A percentile compares a stretch with the other conserved stretches of the same genome.
phyloP scores from a whole-genome alignment of 2,888 invertebrate species.

The Acleris emargana region DNA sequence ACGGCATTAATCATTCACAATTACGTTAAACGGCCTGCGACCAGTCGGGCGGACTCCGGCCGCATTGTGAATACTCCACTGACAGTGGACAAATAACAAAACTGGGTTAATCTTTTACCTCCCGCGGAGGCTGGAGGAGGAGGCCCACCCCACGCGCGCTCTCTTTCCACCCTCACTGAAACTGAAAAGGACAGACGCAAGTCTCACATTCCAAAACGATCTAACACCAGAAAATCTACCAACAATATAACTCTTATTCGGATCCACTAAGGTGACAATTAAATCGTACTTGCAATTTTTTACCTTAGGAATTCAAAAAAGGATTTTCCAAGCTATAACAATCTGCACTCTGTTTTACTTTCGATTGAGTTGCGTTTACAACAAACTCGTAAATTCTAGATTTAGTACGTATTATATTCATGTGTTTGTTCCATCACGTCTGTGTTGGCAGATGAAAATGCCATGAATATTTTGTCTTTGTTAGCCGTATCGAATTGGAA shows the following conservation, averaged over 20 bases:
- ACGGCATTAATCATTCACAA: slow-evolving; percentile 82
- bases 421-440: slow-evolving; percentile 80
- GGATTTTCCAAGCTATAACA: slow-evolving; percentile 63
- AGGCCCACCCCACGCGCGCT: slow-evolving; percentile 67
- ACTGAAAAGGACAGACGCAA: slow-evolving; percentile 66
- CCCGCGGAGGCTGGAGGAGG: slow-evolving; percentile 71
- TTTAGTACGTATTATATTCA: slow-evolving; percentile 77
- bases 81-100: slow-evolving; percentile 84
- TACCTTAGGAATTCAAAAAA: slow-evolving; percentile 77
- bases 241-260: slow-evolving; percentile 48
- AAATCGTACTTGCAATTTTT: slow-evolving; percentile 57
- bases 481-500: slow-evolving; percentile 61
- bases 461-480: slow-evolving; percentile 72
- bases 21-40: slow-evolving; percentile 80
- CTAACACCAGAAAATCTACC: slow-evolving; percentile 46
- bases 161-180: slow-evolving; percentile 63
- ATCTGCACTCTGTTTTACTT: slow-evolving; percentile 62
- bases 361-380: slow-evolving; percentile 64
- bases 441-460: slow-evolving; percentile 78
- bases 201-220: slow-evolving; percentile 55
- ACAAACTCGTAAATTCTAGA: slow-evolving; percentile 57
- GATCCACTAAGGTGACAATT: slow-evolving; percentile 53
- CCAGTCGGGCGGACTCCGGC: slow-evolving; percentile 73
- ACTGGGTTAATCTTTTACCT: slow-evolving; percentile 84
- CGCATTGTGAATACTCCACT: slow-evolving; percentile 83